Evolutionary conservation across 2,888 invertebrate genomes (phyloP).

Genomic region (Netelia virgata): DNA sequence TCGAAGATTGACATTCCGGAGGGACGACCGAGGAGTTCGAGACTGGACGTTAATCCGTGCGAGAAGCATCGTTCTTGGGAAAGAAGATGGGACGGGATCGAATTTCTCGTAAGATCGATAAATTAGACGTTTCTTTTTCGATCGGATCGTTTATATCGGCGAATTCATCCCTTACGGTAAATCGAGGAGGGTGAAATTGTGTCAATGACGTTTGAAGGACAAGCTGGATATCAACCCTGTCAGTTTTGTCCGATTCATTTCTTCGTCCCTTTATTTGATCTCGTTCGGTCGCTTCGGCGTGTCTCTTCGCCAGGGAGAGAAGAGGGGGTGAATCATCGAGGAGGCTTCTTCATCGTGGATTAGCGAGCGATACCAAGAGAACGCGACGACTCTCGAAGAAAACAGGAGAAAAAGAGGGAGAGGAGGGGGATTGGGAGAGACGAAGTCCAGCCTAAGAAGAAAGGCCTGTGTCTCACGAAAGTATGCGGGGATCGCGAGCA

Average conservation of each 20-base stretch:
- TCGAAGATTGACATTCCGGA: slow-evolving; percentile 34
- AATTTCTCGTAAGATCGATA: neutral
- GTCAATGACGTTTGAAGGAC: neutral
- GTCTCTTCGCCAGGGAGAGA: neutral
- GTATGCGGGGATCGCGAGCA: slow-evolving; percentile 77
- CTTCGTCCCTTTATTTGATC: slow-evolving; percentile 22
- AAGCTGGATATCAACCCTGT: neutral
- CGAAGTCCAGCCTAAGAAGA: slow-evolving; percentile 42
- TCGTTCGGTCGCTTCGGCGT: slow-evolving; percentile 10
- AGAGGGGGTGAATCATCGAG: slow-evolving; percentile 15
- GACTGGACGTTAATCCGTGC: neutral
- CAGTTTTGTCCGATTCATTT: neutral
- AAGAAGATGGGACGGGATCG: neutral
- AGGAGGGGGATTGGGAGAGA: neutral
- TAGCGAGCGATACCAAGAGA: slow-evolving; percentile 9
- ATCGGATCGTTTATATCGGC: no score
- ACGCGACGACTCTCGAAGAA: neutral
- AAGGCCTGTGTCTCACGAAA: slow-evolving; percentile 63
- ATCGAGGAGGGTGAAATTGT: neutral
- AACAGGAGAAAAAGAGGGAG: slow-evolving; percentile 18
- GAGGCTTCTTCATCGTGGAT: slow-evolving; percentile 32
- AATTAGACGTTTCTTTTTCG: neutral
- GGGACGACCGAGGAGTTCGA: neutral
- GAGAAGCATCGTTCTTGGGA: neutral
- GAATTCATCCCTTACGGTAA: neutral